Evolutionary conservation across 1,140 invertebrate genomes (phyloP).

Genomic region (Helicoverpa zea): DNA sequence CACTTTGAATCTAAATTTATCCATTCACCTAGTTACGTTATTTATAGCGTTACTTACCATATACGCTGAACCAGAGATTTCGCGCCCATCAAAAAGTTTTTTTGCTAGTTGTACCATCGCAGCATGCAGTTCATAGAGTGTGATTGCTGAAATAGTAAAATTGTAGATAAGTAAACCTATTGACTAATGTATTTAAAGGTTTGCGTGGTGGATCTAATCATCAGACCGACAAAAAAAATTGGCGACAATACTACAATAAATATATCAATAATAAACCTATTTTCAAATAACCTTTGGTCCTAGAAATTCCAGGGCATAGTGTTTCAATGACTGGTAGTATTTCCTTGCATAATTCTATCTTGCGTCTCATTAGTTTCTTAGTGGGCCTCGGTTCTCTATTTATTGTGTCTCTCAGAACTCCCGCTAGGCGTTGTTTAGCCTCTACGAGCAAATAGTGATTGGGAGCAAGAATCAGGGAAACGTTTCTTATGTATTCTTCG

Average conservation of each 20-base stretch:
- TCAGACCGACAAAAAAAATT: no score
- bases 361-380: constrained; percentile 88
- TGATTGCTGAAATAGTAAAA: constrained; percentile 87
- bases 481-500: constrained; percentile 88
- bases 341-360: constrained; percentile 89
- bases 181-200: no score
- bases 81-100: constrained; percentile 87
- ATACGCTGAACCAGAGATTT: constrained; percentile 85
- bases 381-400: constrained; percentile 85
- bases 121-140: constrained; percentile 91
- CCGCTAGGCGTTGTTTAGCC: constrained; percentile 90
- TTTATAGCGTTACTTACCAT: constrained; percentile 66
- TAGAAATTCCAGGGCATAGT: constrained; percentile 91
- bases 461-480: constrained; percentile 87
- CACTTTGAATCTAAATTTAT: not conserved
- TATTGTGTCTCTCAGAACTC: constrained; percentile 87
- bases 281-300: constrained; percentile 88
- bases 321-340: constrained; percentile 89
- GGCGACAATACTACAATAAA: no score
- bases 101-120: constrained; percentile 89
- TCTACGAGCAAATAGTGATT: constrained; percentile 90
- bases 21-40: not conserved
- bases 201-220: no score
- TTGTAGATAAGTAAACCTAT: not conserved
- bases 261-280: not conserved